These are phyloP conservation scores for Limnephilus marmoratus DNA, from an alignment of 2,888 invertebrate genomes.

Conservation along the genomic window DNA sequence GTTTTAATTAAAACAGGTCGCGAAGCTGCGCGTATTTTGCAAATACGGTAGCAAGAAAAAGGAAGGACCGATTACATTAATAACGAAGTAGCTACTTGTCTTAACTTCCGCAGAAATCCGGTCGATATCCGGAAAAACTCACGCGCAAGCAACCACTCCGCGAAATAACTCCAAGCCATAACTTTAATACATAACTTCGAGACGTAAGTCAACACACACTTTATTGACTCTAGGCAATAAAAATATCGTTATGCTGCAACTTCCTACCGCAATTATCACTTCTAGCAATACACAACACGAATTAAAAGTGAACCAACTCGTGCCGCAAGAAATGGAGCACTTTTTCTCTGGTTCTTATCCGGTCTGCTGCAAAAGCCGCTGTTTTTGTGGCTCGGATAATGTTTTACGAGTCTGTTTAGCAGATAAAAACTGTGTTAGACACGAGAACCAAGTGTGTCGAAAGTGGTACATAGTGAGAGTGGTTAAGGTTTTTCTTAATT, in stretches of 20 bases:
- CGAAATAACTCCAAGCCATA: not conserved
- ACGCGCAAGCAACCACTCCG: not conserved
- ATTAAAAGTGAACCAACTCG: not conserved
- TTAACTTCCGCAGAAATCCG: conserved; percentile 16
- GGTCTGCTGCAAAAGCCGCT: not conserved
- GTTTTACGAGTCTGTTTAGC: not conserved
- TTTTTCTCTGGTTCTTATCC: not conserved
- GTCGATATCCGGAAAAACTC: conserved; percentile 13
- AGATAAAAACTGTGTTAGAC: not conserved
- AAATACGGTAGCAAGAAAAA: not conserved
- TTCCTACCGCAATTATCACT: not conserved
- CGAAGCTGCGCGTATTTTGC: not conserved
- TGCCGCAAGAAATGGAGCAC: not conserved
- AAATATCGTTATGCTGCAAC: not conserved
- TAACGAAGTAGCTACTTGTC: not conserved
- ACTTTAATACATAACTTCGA: not conserved
- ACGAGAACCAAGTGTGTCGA: not conserved
- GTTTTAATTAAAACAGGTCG: not conserved
- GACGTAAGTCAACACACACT: not conserved
- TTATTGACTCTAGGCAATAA: not conserved
- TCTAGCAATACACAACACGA: not conserved
- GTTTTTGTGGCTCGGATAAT: not conserved
- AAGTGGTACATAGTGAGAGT: not conserved
- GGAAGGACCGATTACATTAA: conserved; percentile 1
- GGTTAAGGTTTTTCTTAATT: not conserved